A percentile compares a stretch with the other conserved stretches of the same genome.
Evolutionary conservation across 2,113 vertebrate species (phyloP).

Genomic region (Eulacestoma nigropectus): DNA sequence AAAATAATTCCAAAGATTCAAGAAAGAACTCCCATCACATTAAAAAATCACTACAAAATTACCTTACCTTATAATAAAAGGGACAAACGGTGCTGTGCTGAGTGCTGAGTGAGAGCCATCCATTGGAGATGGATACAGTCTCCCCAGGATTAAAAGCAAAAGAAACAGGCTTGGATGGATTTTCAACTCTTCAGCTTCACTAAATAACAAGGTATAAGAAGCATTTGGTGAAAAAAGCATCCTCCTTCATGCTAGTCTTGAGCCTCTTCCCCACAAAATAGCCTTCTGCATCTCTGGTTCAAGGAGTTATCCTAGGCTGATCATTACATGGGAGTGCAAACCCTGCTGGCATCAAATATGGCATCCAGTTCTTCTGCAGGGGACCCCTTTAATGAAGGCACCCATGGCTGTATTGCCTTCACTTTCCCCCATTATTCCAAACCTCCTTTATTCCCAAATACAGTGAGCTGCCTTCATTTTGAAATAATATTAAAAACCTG

Average conservation of each 20-base stretch:
- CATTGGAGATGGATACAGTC: slow-evolving; percentile 94
- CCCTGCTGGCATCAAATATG: not conserved
- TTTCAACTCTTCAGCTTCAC: slow-evolving; percentile 70
- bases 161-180: slow-evolving; percentile 89
- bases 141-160: slow-evolving; percentile 87
- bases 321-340: not conserved
- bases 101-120: slow-evolving; percentile 85
- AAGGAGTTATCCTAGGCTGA: not conserved
- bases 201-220: not conserved
- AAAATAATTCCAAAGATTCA: not conserved
- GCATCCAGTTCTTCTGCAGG: not conserved
- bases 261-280: not conserved
- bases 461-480: not conserved
- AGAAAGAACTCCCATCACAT: not conserved
- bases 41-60: not conserved
- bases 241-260: not conserved
- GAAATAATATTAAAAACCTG: not conserved
- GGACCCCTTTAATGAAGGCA: not conserved
- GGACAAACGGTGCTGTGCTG: slow-evolving; percentile 85
- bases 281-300: not conserved
- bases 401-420: not conserved
- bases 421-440: not conserved
- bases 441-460: not conserved
- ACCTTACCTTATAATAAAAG: slow-evolving; percentile 87
- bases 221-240: not conserved